Percentiles rank a stretch among this genome's conserved stretches.
phyloP scores from a whole-genome alignment of 2,797 vertebrate species.

The Chrosomus eos region DNA sequence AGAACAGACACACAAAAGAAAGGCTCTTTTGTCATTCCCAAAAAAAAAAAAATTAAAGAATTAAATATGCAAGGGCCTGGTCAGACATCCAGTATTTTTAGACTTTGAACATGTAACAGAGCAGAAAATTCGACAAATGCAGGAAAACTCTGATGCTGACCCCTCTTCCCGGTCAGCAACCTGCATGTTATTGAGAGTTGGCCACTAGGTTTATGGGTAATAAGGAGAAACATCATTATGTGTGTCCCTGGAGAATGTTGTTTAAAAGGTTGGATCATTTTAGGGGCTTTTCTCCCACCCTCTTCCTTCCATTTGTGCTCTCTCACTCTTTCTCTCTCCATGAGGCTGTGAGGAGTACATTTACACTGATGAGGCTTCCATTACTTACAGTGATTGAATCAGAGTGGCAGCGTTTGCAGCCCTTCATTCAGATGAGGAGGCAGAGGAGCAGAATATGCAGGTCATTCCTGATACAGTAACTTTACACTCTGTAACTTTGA shows the following conservation, averaged over 20 bases:
- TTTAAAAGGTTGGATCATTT: conserved; percentile 52
- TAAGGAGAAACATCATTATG: conserved; percentile 40
- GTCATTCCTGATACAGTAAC: not conserved
- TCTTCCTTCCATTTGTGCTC: conserved; percentile 9
- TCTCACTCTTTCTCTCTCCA: conserved; percentile 21
- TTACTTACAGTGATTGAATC: conserved; percentile 62
- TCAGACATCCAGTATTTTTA: conserved; percentile 61
- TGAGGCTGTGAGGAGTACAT: conserved; percentile 51
- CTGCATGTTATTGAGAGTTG: conserved; percentile 14
- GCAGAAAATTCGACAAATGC: conserved; percentile 60
- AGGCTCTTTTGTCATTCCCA: conserved; percentile 38
- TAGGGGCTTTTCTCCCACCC: conserved; percentile 24
- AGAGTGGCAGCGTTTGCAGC: conserved; percentile 54
- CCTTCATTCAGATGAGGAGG: conserved; percentile 45
- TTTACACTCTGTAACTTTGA: not conserved
- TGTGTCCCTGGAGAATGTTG: conserved; percentile 34
- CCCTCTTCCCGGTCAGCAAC: not conserved
- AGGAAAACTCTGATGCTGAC: conserved; percentile 23
- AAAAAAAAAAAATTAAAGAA: conserved; percentile 29
- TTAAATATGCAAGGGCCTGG: conserved; percentile 53
- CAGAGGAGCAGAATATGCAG: conserved; percentile 28
- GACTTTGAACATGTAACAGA: conserved; percentile 45
- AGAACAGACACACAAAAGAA: conserved; percentile 37
- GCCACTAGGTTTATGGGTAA: conserved; percentile 26
- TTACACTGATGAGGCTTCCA: conserved; percentile 63